Evolutionary conservation across 1,140 invertebrate genomes (phyloP).

Genomic region (Hesperophylax magnus): DNA sequence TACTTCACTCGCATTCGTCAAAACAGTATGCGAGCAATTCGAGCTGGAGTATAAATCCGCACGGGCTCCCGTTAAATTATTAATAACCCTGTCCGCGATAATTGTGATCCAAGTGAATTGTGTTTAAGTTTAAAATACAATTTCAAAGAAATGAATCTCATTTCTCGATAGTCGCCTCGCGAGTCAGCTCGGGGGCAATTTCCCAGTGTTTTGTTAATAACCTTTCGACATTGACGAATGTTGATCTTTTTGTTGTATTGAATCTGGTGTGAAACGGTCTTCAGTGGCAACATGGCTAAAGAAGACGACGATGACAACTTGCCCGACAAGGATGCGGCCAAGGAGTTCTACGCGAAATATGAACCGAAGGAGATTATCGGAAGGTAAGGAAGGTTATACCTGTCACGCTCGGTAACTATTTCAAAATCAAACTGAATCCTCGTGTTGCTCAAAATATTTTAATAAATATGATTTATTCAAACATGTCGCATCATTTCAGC

Average conservation of each 20-base stretch:
- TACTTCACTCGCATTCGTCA: constrained; percentile 31
- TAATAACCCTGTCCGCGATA: constrained; percentile 18
- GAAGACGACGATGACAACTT: constrained; percentile 86
- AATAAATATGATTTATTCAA: too few species aligned
- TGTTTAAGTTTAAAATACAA: background rate
- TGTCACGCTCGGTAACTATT: constrained; percentile 20
- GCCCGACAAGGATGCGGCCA: constrained; percentile 90
- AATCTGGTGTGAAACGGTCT: constrained; percentile 20
- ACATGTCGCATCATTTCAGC: too few species aligned
- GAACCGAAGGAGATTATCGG: constrained; percentile 98
- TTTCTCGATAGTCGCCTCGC: constrained; percentile 14
- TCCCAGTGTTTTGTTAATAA: constrained; percentile 41
- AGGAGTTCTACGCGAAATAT: constrained; percentile 98
- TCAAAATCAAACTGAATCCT: constrained; percentile 2
- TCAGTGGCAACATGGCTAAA: constrained; percentile 76
- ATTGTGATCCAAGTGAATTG: background rate
- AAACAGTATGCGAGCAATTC: background rate
- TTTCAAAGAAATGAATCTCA: background rate
- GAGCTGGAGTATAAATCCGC: background rate
- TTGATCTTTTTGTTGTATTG: constrained; percentile 27
- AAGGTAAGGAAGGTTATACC: constrained; percentile 76
- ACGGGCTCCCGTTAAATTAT: constrained; percentile 26
- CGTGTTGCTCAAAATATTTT: background rate
- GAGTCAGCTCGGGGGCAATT: background rate
- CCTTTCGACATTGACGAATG: constrained; percentile 51